Evolutionary conservation across 2,113 vertebrate genomes (phyloP), one percentile per base, ranked within the genome.

Genomic region (Podarcis raffonei): DNA sequence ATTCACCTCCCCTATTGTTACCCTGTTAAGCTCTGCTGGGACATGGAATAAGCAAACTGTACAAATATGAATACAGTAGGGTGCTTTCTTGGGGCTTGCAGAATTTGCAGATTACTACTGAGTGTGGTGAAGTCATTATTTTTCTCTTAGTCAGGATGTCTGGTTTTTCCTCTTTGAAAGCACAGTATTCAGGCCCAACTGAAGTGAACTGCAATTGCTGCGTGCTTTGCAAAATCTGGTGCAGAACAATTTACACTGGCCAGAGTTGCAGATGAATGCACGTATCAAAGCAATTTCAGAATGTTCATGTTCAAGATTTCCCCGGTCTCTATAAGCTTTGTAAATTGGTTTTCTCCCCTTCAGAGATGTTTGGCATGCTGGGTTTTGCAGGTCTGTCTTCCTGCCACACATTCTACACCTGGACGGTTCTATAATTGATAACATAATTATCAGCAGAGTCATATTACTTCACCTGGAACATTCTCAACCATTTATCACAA

Each of bases 401-500:
- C 81, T 90, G 88, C 89, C 92, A 89, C 83, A 90, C 89, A 88
- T 81, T 93, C 86, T 84, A 93, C 91, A 96, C 96, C 95, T 96
- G 95, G 92, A 85, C 93, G 83, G 81, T 89, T 94, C 93, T 93
- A 95, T 96, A 96, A 94, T 78, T 91, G 95, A 94, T 96, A 91
- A 96, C 89, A 88, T 93, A 95, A 95, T 96, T 96, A 96, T 94
- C 94, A 92, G 91, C 87, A 92, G 90, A 96, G 95, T 94, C 94
- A 93, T 94, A 96, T 92, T 96, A 94, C 96, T 95, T 95, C 96
- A 94, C 92, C 94, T 93, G 92, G 95, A 95, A 95, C 92, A 90
- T 95, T 96, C 95, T 90, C 96, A 94, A 93, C 96, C 96, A 94
- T 96, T 96, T 97, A 97, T 97, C 97, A 96, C 96, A 96, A 95